phyloP scores from a whole-genome alignment of 2,888 invertebrate species.

The Abscondita cerata region DNA sequence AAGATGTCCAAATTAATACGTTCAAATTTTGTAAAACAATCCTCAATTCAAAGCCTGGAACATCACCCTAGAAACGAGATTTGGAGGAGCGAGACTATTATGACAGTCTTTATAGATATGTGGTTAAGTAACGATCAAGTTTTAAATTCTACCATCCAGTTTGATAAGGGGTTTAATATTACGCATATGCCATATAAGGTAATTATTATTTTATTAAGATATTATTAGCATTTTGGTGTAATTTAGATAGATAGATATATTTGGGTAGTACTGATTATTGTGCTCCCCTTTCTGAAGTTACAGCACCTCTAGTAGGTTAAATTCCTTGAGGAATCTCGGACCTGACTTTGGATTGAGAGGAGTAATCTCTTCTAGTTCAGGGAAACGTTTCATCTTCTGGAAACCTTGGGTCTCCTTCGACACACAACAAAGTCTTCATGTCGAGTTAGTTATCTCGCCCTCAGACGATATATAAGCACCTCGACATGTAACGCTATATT shows the following conservation, averaged over 20 bases:
- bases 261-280: too few species aligned
- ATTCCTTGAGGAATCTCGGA: too few species aligned
- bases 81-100: conserved; percentile 85
- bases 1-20: conserved; percentile 56
- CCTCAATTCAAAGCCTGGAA: conserved; percentile 55
- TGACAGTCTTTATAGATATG: conserved; percentile 83
- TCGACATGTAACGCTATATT: too few species aligned
- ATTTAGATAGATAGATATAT: conserved; percentile 2
- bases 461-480: too few species aligned
- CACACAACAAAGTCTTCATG: too few species aligned
- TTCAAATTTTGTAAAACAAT: conserved; percentile 51
- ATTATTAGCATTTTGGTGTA: not conserved
- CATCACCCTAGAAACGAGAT: conserved; percentile 73
- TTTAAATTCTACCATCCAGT: conserved; percentile 20
- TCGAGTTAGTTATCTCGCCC: too few species aligned
- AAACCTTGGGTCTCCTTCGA: too few species aligned
- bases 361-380: too few species aligned
- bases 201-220: not conserved
- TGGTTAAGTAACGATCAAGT: conserved; percentile 72
- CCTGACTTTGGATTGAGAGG: too few species aligned
- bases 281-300: too few species aligned
- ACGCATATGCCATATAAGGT: conserved; percentile 14
- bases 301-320: too few species aligned
- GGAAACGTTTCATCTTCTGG: too few species aligned
- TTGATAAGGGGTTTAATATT: conserved; percentile 10